Evolutionary conservation across 2,797 vertebrate species (phyloP).

Genomic region (Ctenopoma multispine): DNA sequence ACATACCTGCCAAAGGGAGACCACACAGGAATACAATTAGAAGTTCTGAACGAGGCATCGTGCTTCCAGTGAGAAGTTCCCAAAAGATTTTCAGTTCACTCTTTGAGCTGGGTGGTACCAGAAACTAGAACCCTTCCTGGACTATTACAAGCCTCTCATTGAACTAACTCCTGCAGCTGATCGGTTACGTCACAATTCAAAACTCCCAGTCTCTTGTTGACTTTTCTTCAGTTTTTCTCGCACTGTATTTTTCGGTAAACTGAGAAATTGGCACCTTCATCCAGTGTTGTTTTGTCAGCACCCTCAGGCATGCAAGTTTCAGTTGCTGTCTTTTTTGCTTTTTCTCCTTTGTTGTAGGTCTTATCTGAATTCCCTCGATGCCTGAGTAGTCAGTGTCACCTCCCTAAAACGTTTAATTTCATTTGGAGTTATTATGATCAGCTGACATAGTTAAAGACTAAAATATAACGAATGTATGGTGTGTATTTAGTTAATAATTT

Average conservation of each 20-base stretch:
- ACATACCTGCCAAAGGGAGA: slow-evolving; percentile 77
- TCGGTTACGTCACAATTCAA: not conserved
- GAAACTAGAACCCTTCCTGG: not conserved
- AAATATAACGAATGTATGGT: not conserved
- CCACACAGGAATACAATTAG: slow-evolving; percentile 61
- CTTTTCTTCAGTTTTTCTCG: not conserved
- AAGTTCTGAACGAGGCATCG: slow-evolving; percentile 65
- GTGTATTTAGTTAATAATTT: too few relatives aligned
- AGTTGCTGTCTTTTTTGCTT: not conserved
- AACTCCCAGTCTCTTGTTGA: not conserved
- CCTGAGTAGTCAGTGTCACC: slow-evolving; percentile 20
- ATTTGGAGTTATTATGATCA: slow-evolving; percentile 57
- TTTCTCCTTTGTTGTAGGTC: not conserved
- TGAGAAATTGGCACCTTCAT: too few relatives aligned
- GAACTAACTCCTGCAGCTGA: slow-evolving; percentile 28
- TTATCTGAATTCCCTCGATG: not conserved
- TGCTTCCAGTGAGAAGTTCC: slow-evolving; percentile 26
- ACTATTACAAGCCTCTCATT: not conserved
- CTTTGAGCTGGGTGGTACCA: not conserved
- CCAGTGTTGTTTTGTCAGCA: too few relatives aligned
- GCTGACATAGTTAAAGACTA: slow-evolving; percentile 37
- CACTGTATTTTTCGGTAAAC: slow-evolving; percentile 2
- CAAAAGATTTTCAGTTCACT: slow-evolving; percentile 7
- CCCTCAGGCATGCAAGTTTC: too few relatives aligned
- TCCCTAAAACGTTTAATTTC: slow-evolving; percentile 50